Conservation (phyloP, 2,797 vertebrate genomes). For the Valencia hispanica region DNA sequence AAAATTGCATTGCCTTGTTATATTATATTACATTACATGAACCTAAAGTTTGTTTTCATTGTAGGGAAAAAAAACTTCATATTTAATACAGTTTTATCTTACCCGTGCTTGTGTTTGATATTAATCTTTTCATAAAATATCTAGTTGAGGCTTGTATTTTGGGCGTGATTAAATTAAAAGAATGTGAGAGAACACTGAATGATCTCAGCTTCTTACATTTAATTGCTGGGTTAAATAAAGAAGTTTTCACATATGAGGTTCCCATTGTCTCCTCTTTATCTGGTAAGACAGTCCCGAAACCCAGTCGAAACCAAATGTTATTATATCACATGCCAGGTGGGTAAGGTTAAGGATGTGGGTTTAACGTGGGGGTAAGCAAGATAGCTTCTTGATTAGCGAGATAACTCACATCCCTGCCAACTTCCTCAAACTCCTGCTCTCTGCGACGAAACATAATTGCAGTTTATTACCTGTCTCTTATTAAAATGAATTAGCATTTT, state of each 20-base stretch:
- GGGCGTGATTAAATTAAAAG: neutral
- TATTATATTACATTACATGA: too few relatives aligned
- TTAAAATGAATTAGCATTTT: slow-evolving; percentile 92
- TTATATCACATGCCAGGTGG: slow-evolving; percentile 26
- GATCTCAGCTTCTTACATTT: slow-evolving; percentile 9
- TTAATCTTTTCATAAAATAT: neutral
- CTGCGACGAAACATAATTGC: slow-evolving; percentile 84
- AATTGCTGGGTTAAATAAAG: slow-evolving; percentile 12
- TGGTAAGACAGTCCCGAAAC: slow-evolving; percentile 19
- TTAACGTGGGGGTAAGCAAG: slow-evolving; percentile 50
- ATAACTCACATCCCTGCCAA: slow-evolving; percentile 62
- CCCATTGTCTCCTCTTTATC: slow-evolving; percentile 3
- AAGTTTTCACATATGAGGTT: slow-evolving; percentile 6
- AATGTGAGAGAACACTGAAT: slow-evolving; percentile 5
- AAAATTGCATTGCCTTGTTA: too few relatives aligned
- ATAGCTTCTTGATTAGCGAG: slow-evolving; percentile 68
- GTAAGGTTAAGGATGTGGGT: slow-evolving; percentile 57
- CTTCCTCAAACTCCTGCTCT: slow-evolving; percentile 72
- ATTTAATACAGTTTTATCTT: neutral
- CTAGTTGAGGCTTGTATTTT: too few relatives aligned
- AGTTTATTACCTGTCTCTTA: slow-evolving; percentile 89
- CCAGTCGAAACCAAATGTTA: slow-evolving; percentile 44
- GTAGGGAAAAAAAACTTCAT: neutral
- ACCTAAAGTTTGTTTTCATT: slow-evolving; percentile 1
- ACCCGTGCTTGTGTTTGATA: neutral